A percentile compares a stretch with the other conserved stretches of the same genome.
phyloP scores from a whole-genome alignment of 2,888 invertebrate genomes.

The Keiferia lycopersicella region DNA sequence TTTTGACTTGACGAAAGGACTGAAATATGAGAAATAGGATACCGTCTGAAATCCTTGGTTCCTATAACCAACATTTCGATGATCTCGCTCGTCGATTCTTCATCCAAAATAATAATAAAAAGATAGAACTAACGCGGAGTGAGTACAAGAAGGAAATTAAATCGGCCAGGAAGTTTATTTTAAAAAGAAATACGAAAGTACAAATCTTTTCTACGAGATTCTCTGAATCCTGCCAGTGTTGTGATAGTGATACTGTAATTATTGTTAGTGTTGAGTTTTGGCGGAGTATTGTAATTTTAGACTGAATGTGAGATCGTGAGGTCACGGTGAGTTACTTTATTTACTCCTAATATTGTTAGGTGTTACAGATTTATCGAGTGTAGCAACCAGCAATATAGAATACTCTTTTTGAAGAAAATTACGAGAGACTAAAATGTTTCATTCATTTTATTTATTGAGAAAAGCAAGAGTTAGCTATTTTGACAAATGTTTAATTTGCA shows the following conservation, averaged over 20 bases:
- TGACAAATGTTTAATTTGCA: too few relatives aligned
- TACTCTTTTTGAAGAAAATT: neutral
- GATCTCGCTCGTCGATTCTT: too few relatives aligned
- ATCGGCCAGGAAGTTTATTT: neutral
- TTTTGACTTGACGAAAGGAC: too few relatives aligned
- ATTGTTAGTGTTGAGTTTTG: slow-evolving; percentile 9
- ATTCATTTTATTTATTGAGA: too few relatives aligned
- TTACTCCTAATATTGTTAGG: slow-evolving; percentile 3
- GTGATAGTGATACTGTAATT: slow-evolving; percentile 58
- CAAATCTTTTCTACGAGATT: slow-evolving; percentile 44
- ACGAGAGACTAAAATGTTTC: too few relatives aligned
- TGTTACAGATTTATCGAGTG: neutral
- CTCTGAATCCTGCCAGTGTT: slow-evolving; percentile 63
- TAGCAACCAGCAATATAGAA: neutral
- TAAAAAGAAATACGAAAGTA: slow-evolving; percentile 12
- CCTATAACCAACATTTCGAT: too few relatives aligned
- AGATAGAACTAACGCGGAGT: neutral
- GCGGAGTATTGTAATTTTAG: neutral
- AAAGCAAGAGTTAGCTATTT: too few relatives aligned
- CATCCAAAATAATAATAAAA: too few relatives aligned
- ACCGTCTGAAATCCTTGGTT: too few relatives aligned
- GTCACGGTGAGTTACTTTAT: neutral
- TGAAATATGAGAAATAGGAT: too few relatives aligned
- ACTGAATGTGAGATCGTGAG: neutral
- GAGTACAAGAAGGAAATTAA: neutral